Evolutionary conservation across 2,888 invertebrate species (phyloP).

Genomic region (Sminthurides aquaticus): DNA sequence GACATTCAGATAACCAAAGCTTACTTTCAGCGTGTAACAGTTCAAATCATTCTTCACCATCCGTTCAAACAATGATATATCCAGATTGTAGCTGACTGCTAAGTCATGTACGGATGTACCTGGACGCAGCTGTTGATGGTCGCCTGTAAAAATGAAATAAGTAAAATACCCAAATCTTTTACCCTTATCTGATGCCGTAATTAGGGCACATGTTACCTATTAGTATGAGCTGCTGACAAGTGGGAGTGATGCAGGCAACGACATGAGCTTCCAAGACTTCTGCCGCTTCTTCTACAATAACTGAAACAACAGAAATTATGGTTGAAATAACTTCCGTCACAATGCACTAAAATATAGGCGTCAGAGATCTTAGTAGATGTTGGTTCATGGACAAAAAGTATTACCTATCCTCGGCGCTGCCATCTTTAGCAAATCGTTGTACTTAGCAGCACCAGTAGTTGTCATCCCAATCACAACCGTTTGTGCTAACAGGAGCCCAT

Average conservation of each 20-base stretch:
- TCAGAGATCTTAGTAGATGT: background rate
- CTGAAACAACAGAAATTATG: slow-evolving; percentile 47
- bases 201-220: slow-evolving; percentile 56
- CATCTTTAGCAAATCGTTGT: slow-evolving; percentile 54
- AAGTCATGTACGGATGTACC: slow-evolving; percentile 61
- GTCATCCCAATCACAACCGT: slow-evolving; percentile 59
- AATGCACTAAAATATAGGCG: background rate
- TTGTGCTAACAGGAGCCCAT: slow-evolving; percentile 28
- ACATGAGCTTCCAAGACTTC: slow-evolving; percentile 80
- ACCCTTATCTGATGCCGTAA: background rate
- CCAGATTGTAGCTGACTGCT: slow-evolving; percentile 59
- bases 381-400: background rate
- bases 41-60: slow-evolving; percentile 62
- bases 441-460: slow-evolving; percentile 66
- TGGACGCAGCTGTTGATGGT: slow-evolving; percentile 74
- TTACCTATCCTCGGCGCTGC: slow-evolving; percentile 11
- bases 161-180: background rate
- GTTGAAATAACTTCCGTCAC: background rate
- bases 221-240: slow-evolving; percentile 72
- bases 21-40: slow-evolving; percentile 48
- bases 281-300: slow-evolving; percentile 81
- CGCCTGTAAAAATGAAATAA: slow-evolving; percentile 50
- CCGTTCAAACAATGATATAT: slow-evolving; percentile 74
- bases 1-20: too few relatives aligned
- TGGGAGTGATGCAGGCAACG: slow-evolving; percentile 63